A percentile compares a stretch with the other conserved stretches of the same genome.
Conservation (phyloP, 2,113 vertebrate species). For the Mesitornis unicolor region DNA sequence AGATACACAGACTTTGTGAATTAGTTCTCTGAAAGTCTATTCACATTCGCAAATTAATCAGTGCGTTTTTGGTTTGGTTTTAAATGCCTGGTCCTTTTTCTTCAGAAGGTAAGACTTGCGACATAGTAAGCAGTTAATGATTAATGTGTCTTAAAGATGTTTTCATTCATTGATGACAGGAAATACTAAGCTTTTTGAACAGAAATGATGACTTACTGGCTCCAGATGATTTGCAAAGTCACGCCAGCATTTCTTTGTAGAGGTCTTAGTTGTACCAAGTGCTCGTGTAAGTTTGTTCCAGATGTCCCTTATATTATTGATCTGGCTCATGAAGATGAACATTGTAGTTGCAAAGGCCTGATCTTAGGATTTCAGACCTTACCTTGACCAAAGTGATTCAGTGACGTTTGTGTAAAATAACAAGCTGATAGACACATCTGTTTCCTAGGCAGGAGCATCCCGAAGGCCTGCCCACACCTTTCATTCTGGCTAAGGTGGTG, state of each 20-base stretch:
- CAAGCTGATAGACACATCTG: background rate
- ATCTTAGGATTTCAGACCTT: background rate
- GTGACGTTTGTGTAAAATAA: background rate
- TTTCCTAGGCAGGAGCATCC: background rate
- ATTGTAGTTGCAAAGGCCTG: background rate
- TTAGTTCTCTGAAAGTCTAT: slow-evolving; percentile 7
- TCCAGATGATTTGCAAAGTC: background rate
- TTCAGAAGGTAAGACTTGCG: background rate
- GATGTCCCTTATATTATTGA: background rate
- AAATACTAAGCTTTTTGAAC: background rate
- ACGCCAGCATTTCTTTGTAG: background rate
- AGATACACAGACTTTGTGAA: background rate
- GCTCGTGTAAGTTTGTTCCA: background rate
- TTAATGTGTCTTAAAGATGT: background rate
- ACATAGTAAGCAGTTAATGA: background rate
- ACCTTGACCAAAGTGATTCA: background rate
- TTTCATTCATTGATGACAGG: background rate
- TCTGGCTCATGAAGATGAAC: background rate
- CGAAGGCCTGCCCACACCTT: background rate
- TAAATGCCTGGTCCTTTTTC: background rate
- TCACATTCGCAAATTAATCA: background rate
- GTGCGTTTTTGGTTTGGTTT: background rate
- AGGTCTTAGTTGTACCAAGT: background rate
- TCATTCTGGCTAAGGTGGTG: rapidly evolving
- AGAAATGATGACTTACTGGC: background rate